Percentiles rank a stretch among this genome's conserved stretches.
Conservation (phyloP, 2,888 invertebrate genomes). For the Unio pictorum region DNA sequence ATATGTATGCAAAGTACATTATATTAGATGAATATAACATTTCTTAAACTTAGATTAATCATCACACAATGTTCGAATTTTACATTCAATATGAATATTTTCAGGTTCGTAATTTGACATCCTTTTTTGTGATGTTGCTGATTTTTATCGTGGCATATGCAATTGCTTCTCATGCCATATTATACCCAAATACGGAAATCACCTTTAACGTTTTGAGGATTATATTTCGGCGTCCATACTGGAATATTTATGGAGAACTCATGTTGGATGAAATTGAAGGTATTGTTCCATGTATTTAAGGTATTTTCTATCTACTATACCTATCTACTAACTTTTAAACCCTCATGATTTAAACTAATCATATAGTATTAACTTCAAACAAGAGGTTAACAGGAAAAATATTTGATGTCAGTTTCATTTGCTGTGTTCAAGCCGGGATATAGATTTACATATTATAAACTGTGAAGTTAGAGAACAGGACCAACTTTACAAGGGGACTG, state of each 20-base stretch:
- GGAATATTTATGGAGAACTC: constrained; percentile 72
- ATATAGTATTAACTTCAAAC: no score
- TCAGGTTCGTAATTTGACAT: constrained; percentile 67
- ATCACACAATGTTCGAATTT: background rate
- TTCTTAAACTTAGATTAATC: no score
- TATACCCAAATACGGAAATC: constrained; percentile 67
- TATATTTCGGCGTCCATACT: constrained; percentile 71
- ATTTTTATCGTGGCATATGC: constrained; percentile 70
- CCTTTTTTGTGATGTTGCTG: constrained; percentile 68
- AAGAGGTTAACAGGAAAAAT: no score
- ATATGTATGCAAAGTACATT: no score
- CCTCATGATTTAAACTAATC: no score
- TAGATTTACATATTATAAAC: no score
- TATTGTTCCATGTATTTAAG: constrained; percentile 12
- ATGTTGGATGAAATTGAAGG: constrained; percentile 69
- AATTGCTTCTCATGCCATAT: constrained; percentile 67
- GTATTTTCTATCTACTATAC: background rate
- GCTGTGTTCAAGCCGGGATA: no score
- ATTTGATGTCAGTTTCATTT: no score
- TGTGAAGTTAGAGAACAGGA: no score
- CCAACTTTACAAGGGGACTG: no score
- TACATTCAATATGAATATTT: constrained; percentile 9
- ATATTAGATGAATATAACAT: no score
- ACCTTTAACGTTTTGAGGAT: constrained; percentile 49
- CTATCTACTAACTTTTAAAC: no score